Evolutionary conservation across 2,113 vertebrate genomes (phyloP), one percentile per base, ranked within the genome.

Genomic region (Misgurnus anguillicaudatus): DNA sequence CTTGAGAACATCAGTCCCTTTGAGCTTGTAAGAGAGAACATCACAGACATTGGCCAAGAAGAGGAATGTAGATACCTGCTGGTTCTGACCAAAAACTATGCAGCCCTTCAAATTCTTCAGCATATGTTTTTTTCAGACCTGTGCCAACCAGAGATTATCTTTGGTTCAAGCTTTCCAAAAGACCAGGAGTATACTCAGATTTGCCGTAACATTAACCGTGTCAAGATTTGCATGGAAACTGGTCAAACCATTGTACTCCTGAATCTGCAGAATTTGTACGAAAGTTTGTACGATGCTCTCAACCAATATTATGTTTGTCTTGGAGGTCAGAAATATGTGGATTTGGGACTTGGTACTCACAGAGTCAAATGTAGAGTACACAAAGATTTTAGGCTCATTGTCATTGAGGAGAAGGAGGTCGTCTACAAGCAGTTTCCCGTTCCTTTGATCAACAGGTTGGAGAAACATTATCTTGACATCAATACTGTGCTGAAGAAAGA

Each of bases 141-240:
- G 47, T 71, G 68, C 74, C 95, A 95, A 78, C 96, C 97, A 1
- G 97, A 99, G 85, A 94, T 98, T 38, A 96, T 98, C 84, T 99
- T 98, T 48, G 97, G 97, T 47, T 99, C 97, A 82, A 95, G 97
- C 67, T 99, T 99, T 63, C 96, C 96, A 0, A 95, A 93, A 87
- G 97, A 99, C 85, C 97, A 98, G 19, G 96, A 98, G 66, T 99
- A 99, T 11, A 94, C 95, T 9, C 97, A 98, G 73, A 94, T 99
- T 82, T 99, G 97, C 90, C 90, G 94, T 61, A 97, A 98, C 87
- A 98, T 99, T 88, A 98, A 98, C 87, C 91, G 95, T 17, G 95
- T 99, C 31, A 99, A 99, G 87, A 89, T 96, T 72, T 99, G 98
- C 89, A 99, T 99, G 98, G 98, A 99, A 85, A 98, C 97, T 0